Evolutionary conservation across 2,888 invertebrate species (phyloP).

Genomic region (Aphodius sticticus): DNA sequence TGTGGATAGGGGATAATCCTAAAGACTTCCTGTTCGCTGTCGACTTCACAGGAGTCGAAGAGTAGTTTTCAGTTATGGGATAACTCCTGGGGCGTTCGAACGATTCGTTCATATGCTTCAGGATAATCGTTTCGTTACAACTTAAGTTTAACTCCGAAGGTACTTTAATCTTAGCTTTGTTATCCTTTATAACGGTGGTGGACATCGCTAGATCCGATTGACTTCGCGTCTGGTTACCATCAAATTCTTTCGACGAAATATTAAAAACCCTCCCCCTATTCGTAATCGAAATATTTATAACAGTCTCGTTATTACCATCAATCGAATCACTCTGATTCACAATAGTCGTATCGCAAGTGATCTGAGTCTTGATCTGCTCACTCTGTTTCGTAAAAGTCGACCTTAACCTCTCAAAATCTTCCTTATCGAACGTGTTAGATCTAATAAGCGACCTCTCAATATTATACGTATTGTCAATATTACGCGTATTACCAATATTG

Average conservation of each 20-base stretch:
- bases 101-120: conserved; percentile 32
- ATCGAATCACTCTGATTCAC: conserved; percentile 27
- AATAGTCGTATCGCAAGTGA: conserved; percentile 32
- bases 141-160: conserved; percentile 34
- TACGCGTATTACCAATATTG: conserved; percentile 48
- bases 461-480: conserved; percentile 48
- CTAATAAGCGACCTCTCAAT: conserved; percentile 41
- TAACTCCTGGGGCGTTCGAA: conserved; percentile 33
- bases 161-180: conserved; percentile 26
- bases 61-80: conserved; percentile 29
- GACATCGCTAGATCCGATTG: conserved; percentile 18
- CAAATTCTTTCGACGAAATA: conserved; percentile 21
- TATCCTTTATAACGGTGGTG: conserved; percentile 28
- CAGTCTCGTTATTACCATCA: conserved; percentile 24
- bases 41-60: conserved; percentile 26
- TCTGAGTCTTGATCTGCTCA: conserved; percentile 26
- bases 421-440: conserved; percentile 36
- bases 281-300: conserved; percentile 34
- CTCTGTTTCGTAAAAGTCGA: conserved; percentile 15
- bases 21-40: conserved; percentile 17
- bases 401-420: conserved; percentile 24
- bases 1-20: conserved; percentile 24
- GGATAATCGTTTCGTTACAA: conserved; percentile 30
- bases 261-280: conserved; percentile 27
- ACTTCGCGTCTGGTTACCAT: conserved; percentile 12